Percentiles rank a stretch among this genome's conserved stretches.
These are phyloP conservation scores for Malurus elegans DNA, from an alignment of 2,113 vertebrate species.

Conservation along the genomic window DNA sequence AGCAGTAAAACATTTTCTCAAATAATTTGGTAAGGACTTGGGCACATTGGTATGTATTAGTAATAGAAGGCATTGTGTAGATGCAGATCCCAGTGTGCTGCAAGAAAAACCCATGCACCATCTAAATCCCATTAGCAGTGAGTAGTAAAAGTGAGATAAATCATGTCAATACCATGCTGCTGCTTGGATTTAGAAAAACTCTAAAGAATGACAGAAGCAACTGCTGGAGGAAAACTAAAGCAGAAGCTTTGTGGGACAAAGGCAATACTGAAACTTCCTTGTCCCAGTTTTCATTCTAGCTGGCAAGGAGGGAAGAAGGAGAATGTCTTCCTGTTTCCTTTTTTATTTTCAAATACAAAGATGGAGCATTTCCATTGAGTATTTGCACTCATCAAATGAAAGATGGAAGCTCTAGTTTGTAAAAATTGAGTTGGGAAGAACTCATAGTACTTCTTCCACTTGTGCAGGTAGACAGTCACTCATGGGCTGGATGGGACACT, in stretches of 20 bases:
- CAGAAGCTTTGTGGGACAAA: not conserved
- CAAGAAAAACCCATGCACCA: not conserved
- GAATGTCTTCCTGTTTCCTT: not conserved
- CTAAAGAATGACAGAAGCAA: not conserved
- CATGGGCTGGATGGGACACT: not conserved
- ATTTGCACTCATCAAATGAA: not conserved
- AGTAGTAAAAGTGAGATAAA: conserved; percentile 14
- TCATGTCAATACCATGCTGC: not conserved
- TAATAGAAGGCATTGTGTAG: not conserved
- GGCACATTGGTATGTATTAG: not conserved
- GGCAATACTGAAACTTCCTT: not conserved
- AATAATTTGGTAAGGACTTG: not conserved
- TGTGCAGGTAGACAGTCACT: not conserved
- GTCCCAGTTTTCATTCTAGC: not conserved
- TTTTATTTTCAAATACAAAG: not conserved
- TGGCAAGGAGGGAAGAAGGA: not conserved
- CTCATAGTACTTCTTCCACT: not conserved
- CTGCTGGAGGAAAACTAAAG: not conserved
- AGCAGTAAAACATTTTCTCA: conserved; percentile 2
- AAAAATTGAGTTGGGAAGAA: rapidly evolving
- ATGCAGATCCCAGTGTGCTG: not conserved
- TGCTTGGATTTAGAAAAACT: not conserved
- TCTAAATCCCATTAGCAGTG: conserved; percentile 12
- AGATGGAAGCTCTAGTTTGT: not conserved
- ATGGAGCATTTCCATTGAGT: not conserved